Conservation (phyloP, 35 echinoderm and acorn worm species). For the Nesometra sesokonis region DNA sequence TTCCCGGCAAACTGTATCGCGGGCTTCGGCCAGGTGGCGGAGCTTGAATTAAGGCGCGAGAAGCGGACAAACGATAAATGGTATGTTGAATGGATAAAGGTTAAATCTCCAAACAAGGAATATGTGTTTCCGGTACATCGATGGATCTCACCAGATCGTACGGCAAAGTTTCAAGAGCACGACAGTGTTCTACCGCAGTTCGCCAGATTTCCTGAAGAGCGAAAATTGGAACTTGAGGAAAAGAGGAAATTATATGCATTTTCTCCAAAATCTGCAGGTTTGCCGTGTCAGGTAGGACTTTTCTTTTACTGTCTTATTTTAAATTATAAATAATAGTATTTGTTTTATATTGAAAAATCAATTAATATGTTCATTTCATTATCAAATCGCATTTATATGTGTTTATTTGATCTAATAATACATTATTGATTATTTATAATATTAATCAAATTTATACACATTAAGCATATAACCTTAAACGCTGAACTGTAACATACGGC, state of each 20-base stretch:
- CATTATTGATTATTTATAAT: too few relatives aligned
- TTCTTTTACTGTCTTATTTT: too few relatives aligned
- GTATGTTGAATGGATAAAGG: conserved; percentile 49
- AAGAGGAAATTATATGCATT: conserved; percentile 51
- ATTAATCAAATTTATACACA: too few relatives aligned
- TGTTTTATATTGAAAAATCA: too few relatives aligned
- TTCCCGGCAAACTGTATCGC: conserved; percentile 58
- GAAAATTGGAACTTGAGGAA: conserved; percentile 39
- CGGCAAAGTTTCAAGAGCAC: conserved; percentile 15
- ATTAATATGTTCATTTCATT: too few relatives aligned
- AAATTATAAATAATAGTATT: too few relatives aligned
- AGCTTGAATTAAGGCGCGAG: conserved; percentile 61
- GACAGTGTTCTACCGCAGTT: conserved; percentile 58
- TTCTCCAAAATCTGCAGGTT: conserved; percentile 15
- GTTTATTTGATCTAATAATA: too few relatives aligned
- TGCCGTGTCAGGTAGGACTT: conserved; percentile 40
- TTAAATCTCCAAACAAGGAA: background rate
- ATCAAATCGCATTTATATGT: too few relatives aligned
- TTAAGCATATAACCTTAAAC: too few relatives aligned
- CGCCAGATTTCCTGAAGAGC: conserved; percentile 22
- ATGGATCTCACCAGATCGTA: conserved; percentile 45
- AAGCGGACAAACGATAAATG: conserved; percentile 27
- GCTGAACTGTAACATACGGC: too few relatives aligned
- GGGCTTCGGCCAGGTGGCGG: conserved; percentile 37
- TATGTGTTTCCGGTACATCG: conserved; percentile 64